Evolutionary conservation across 2,888 invertebrate species (phyloP).

Genomic region (Xestia rhomboidea): DNA sequence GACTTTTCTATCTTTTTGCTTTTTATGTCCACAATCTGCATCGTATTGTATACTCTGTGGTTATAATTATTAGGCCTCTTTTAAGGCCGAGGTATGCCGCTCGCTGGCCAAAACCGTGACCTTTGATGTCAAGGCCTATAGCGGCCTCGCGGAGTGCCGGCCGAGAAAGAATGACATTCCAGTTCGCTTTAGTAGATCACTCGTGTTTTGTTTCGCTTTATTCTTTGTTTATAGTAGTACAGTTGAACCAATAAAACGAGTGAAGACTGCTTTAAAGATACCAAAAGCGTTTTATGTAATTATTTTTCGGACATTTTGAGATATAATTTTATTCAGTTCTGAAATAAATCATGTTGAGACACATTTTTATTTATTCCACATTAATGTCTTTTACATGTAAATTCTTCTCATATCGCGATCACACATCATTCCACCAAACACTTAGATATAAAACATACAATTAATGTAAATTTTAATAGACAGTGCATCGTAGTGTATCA

Average conservation of each 20-base stretch:
- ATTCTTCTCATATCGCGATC: constrained; percentile 30
- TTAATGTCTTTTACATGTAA: constrained; percentile 19
- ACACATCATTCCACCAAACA: constrained; percentile 36
- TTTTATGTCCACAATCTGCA: not conserved
- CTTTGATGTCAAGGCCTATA: constrained; percentile 69
- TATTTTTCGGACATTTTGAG: not conserved
- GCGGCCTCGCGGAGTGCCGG: constrained; percentile 13
- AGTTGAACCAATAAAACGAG: not conserved
- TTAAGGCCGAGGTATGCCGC: constrained; percentile 49
- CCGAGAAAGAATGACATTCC: constrained; percentile 55
- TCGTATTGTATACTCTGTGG: constrained; percentile 13
- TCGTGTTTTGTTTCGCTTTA: not conserved
- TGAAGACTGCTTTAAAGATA: not conserved
- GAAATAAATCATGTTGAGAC: not conserved
- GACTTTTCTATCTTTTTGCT: not conserved
- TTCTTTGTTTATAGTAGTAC: not conserved
- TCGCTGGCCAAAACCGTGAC: constrained; percentile 71
- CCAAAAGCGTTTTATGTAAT: not conserved
- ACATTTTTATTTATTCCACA: not conserved
- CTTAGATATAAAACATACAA: constrained; percentile 43
- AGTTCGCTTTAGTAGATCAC: constrained; percentile 59
- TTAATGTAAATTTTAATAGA: constrained; percentile 51
- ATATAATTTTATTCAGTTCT: not conserved
- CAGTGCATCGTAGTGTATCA: constrained; percentile 47
- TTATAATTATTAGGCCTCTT: constrained; percentile 32